Conservation (phyloP, 2,113 vertebrate species). For the Barbus barbus region DNA sequence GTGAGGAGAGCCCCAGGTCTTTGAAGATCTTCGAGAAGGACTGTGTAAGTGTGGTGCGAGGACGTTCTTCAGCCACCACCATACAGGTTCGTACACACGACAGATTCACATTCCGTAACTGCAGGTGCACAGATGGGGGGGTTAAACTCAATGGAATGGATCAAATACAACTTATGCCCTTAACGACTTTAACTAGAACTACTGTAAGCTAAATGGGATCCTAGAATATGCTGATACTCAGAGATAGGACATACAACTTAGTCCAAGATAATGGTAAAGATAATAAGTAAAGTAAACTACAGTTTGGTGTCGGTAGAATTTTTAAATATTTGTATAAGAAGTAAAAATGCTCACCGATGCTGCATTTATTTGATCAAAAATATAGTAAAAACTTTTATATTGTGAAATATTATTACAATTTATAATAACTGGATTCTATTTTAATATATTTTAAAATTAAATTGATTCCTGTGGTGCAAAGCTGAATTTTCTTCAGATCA, state of each 20-base stretch:
- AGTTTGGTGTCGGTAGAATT: not conserved
- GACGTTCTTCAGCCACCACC: slow-evolving; percentile 96
- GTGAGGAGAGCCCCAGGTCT: slow-evolving; percentile 89
- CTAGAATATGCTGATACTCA: not conserved
- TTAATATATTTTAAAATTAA: no score
- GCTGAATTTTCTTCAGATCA: no score
- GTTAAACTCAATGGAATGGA: not conserved
- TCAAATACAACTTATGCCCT: not conserved
- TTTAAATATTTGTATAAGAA: no score
- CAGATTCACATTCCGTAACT: slow-evolving; percentile 91
- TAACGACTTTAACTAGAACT: not conserved
- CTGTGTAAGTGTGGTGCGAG: slow-evolving; percentile 86
- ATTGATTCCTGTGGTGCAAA: no score
- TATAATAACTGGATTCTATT: not conserved
- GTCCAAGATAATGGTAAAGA: not conserved
- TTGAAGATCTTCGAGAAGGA: slow-evolving; percentile 97
- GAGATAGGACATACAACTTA: not conserved
- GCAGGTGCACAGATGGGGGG: slow-evolving; percentile 13
- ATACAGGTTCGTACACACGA: slow-evolving; percentile 94
- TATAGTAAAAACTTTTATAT: not conserved
- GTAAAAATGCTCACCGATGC: not conserved
- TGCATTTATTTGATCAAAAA: not conserved
- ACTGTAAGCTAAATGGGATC: not conserved
- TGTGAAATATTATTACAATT: not conserved
- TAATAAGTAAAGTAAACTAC: no score